phyloP scores from a whole-genome alignment of 1,140 invertebrate species.

The Phymastichus coffea region DNA sequence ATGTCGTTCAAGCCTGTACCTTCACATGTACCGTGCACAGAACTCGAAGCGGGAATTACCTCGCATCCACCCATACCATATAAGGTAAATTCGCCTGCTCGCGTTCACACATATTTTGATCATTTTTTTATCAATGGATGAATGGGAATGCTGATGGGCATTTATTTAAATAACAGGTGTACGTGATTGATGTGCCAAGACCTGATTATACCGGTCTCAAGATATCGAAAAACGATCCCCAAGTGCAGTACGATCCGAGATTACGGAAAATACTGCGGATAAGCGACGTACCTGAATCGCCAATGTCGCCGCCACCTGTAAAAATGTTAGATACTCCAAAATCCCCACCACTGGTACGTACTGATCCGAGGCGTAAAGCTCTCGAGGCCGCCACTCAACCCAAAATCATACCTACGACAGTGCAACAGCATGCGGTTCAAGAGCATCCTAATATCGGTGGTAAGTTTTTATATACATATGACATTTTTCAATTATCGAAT shows the following conservation, averaged over 20 bases:
- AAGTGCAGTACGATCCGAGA: conserved; percentile 70
- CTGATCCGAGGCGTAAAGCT: conserved; percentile 61
- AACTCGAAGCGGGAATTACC: conserved; percentile 79
- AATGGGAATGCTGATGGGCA: too few relatives aligned
- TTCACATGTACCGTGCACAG: conserved; percentile 77
- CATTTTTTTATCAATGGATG: too few relatives aligned
- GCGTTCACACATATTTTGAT: too few relatives aligned
- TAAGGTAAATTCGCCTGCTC: too few relatives aligned
- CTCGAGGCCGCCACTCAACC: conserved; percentile 45
- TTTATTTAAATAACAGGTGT: too few relatives aligned
- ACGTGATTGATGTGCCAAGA: conserved; percentile 67
- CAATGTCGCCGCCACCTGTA: conserved; percentile 50
- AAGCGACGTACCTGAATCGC: conserved; percentile 53
- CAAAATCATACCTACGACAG: conserved; percentile 30
- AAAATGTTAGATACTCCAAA: conserved; percentile 46
- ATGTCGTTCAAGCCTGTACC: conserved; percentile 76
- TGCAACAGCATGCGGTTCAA: conserved; percentile 23
- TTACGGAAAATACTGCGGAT: conserved; percentile 72
- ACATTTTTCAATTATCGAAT: conserved; percentile 13
- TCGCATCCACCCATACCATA: conserved; percentile 74
- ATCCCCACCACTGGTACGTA: conserved; percentile 49
- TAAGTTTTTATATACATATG: conserved; percentile 1
- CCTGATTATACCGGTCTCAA: conserved; percentile 75
- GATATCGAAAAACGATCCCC: conserved; percentile 67
- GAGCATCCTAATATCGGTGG: conserved; percentile 14